Evolutionary conservation across 2,797 vertebrate species (phyloP).

Genomic region (Apogon hyalosoma): DNA sequence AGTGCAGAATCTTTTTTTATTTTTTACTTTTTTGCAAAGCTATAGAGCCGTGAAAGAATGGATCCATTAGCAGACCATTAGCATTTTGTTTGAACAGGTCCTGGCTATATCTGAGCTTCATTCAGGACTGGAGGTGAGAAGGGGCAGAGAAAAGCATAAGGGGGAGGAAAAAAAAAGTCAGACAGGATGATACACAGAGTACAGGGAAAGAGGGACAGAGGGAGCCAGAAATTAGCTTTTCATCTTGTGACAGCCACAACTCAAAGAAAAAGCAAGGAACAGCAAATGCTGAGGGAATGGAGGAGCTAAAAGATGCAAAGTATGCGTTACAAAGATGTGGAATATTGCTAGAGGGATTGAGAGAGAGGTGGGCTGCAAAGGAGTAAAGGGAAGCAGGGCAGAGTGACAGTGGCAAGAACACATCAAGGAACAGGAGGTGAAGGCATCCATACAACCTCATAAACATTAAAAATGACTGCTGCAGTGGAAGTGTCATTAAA

Average conservation of each 20-base stretch:
- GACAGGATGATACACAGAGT: constrained; percentile 50
- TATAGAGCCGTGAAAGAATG: constrained; percentile 40
- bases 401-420: constrained; percentile 38
- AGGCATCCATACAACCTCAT: constrained; percentile 28
- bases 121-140: constrained; percentile 49
- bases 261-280: constrained; percentile 61
- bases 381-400: constrained; percentile 37
- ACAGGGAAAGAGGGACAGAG: constrained; percentile 25
- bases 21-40: constrained; percentile 18
- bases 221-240: constrained; percentile 61
- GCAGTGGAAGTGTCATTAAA: constrained; percentile 62
- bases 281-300: constrained; percentile 46
- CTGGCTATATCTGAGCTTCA: constrained; percentile 56
- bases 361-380: constrained; percentile 39
- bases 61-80: constrained; percentile 71
- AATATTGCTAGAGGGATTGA: constrained; percentile 58
- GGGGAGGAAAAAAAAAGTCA: constrained; percentile 39
- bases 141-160: constrained; percentile 38
- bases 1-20: constrained; percentile 35
- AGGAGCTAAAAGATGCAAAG: constrained; percentile 65
- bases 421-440: constrained; percentile 43
- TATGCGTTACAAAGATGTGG: constrained; percentile 61
- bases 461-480: constrained; percentile 51
- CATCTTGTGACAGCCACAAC: constrained; percentile 64
- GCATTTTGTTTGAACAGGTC: constrained; percentile 72